These are phyloP conservation scores for Xerus inauris DNA, from an alignment of 2,113 vertebrate genomes.

Conservation along the genomic window DNA sequence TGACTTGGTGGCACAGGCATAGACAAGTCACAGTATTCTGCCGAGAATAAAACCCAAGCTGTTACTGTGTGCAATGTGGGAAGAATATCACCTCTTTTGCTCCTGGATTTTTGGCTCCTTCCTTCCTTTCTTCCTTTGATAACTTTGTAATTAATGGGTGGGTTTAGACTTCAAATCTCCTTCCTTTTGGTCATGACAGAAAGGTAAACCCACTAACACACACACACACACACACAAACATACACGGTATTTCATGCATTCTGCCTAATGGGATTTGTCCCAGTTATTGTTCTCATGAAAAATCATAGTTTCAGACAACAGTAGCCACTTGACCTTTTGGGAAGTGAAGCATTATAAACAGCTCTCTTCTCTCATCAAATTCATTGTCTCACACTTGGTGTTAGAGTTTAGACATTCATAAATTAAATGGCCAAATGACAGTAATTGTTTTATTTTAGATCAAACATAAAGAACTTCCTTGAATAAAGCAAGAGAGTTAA, in stretches of 20 bases:
- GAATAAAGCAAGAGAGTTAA: constrained; percentile 66
- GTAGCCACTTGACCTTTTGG: not conserved
- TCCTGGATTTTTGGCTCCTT: not conserved
- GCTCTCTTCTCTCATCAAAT: constrained; percentile 46
- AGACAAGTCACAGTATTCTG: not conserved
- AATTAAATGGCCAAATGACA: constrained; percentile 55
- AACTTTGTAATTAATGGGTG: not conserved
- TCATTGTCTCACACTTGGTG: constrained; percentile 14
- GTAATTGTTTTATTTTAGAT: constrained; percentile 70
- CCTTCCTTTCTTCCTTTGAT: not conserved
- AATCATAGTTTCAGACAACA: not conserved
- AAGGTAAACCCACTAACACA: not conserved
- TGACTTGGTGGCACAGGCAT: not conserved
- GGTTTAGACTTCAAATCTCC: not conserved
- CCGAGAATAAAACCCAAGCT: not conserved
- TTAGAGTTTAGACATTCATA: constrained; percentile 64
- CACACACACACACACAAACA: no score
- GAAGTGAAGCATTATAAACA: not conserved
- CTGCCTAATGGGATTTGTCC: not conserved
- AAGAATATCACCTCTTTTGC: not conserved
- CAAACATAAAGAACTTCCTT: constrained; percentile 41
- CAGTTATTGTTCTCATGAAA: not conserved
- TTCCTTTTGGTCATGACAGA: not conserved
- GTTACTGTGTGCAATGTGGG: no score
- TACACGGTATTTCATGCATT: not conserved